These are phyloP conservation scores for Ictalurus punctatus DNA, from an alignment of 2,113 vertebrate species.

Conservation along the genomic window DNA sequence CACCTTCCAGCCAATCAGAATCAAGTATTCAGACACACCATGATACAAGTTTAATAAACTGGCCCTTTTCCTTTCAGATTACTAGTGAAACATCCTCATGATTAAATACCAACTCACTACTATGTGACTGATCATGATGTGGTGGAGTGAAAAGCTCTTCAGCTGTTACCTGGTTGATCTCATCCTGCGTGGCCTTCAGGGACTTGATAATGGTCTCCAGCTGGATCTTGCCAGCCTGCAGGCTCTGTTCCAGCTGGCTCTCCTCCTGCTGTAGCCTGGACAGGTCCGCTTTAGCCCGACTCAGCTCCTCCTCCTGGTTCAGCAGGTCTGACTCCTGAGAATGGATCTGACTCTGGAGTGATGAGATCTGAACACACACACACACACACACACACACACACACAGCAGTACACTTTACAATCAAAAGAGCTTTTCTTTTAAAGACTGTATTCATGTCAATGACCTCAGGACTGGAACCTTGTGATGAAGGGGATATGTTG, in stretches of 20 bases:
- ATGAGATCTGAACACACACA: conserved; percentile 80
- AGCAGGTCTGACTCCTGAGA: conserved; percentile 92
- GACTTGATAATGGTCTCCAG: conserved; percentile 97
- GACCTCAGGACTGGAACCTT: neutral
- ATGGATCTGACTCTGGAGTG: conserved; percentile 90
- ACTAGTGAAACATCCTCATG: neutral
- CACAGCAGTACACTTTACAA: neutral
- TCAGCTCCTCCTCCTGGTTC: conserved; percentile 92
- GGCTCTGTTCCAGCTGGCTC: conserved; percentile 91
- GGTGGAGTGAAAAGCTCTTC: neutral
- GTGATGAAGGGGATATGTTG: neutral
- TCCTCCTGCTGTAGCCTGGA: conserved; percentile 91
- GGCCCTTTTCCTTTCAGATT: neutral
- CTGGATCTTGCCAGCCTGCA: conserved; percentile 90
- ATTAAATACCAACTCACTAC: neutral
- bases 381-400: neutral
- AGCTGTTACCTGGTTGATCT: conserved; percentile 90
- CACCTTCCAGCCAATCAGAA: neutral
- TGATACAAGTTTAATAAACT: neutral
- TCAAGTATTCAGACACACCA: too few relatives aligned
- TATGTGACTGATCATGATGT: neutral
- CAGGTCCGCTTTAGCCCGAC: conserved; percentile 86
- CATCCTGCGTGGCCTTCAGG: conserved; percentile 91
- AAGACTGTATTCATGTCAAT: neutral
- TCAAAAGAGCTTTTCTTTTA: neutral